Conservation (phyloP, 92 coral and sea anemone genomes). For the Umimayanthus kanabou region DNA sequence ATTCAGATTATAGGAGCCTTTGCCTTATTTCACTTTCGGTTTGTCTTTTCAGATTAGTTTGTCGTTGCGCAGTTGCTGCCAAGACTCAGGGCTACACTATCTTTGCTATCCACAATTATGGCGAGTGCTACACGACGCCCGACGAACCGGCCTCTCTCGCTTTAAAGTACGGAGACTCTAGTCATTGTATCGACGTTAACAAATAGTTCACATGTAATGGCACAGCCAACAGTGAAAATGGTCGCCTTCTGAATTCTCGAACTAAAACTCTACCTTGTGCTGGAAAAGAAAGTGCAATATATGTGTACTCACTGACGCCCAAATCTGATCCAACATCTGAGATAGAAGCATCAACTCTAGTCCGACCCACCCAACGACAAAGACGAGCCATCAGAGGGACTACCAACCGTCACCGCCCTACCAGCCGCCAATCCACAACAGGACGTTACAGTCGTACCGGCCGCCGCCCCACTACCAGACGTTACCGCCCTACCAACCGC, state of each 20-base stretch:
- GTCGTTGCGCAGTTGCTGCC: slow-evolving; percentile 58
- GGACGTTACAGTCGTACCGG: background rate
- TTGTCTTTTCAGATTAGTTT: slow-evolving; percentile 49
- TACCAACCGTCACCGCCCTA: background rate
- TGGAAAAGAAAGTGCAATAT: background rate
- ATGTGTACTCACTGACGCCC: background rate
- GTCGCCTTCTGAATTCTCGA: background rate
- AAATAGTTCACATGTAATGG: background rate
- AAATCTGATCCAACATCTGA: background rate
- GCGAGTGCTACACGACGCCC: slow-evolving; percentile 57
- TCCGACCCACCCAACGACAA: too few relatives aligned
- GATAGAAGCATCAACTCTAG: background rate
- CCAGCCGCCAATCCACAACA: background rate
- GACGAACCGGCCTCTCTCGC: slow-evolving; percentile 9
- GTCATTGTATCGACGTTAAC: background rate
- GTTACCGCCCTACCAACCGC: background rate
- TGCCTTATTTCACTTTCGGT: background rate
- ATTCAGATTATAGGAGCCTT: background rate
- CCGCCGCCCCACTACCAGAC: too few relatives aligned
- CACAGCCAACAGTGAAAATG: background rate
- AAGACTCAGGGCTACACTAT: slow-evolving; percentile 36
- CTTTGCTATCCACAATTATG: slow-evolving; percentile 62
- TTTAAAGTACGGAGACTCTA: slow-evolving; percentile 1
- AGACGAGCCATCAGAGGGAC: too few relatives aligned
- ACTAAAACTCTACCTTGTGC: slow-evolving; percentile 3